A percentile compares a stretch with the other conserved stretches of the same genome.
Conservation (phyloP, 2,113 vertebrate species). For the Petroica traversi region DNA sequence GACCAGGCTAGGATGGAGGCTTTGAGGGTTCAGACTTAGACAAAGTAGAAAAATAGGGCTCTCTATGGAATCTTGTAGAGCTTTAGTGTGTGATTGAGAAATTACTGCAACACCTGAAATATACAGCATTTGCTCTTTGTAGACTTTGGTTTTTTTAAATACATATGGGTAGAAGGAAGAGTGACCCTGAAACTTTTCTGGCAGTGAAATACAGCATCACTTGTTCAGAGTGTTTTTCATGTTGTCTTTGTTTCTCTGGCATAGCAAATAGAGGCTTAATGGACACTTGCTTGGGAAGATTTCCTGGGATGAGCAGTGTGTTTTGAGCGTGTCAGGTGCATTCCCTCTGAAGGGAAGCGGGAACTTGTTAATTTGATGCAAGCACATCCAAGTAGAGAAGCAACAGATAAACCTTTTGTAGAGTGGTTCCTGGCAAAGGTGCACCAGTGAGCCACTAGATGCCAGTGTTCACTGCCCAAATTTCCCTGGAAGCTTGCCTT, state of each 20-base stretch:
- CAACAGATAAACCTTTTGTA: background rate
- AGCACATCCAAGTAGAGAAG: background rate
- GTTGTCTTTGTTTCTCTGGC: background rate
- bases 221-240: background rate
- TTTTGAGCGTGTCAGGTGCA: rapidly evolving
- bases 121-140: background rate
- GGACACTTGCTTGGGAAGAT: background rate
- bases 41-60: background rate
- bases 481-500: background rate
- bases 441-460: background rate
- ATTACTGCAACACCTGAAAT: background rate
- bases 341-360: background rate
- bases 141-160: background rate
- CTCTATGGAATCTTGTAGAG: background rate
- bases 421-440: background rate
- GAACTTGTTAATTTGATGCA: background rate
- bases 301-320: background rate
- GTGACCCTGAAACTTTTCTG: background rate
- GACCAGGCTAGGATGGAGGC: background rate
- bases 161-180: background rate
- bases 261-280: background rate
- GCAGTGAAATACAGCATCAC: background rate
- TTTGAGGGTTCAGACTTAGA: background rate
- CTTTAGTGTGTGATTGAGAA: background rate
- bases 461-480: background rate